Conservation (phyloP, 2,888 invertebrate genomes). For the Pediacus dermestoides region DNA sequence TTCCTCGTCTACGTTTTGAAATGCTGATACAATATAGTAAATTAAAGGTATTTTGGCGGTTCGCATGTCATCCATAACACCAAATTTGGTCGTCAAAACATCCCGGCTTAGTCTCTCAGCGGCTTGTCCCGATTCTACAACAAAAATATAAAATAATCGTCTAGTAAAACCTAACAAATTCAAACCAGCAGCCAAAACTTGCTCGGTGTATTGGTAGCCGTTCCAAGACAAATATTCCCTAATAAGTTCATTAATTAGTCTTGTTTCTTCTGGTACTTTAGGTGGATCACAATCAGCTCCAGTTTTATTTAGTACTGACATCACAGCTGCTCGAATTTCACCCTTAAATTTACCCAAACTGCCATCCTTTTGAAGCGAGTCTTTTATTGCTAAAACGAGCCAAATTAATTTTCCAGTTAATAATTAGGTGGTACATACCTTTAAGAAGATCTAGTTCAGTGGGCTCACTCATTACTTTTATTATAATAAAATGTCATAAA, state of each 20-base stretch:
- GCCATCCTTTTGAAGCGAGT: conserved; percentile 45
- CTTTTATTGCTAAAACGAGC: conserved; percentile 43
- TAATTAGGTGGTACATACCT: conserved; percentile 33
- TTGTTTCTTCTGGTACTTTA: conserved; percentile 46
- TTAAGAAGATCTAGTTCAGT: conserved; percentile 42
- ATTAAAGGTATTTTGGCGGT: conserved; percentile 47
- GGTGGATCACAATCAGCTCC: conserved; percentile 32
- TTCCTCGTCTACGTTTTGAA: no score
- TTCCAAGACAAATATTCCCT: conserved; percentile 69
- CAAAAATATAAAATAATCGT: conserved; percentile 6
- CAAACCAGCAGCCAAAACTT: conserved; percentile 45
- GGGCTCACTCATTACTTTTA: conserved; percentile 37
- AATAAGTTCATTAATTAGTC: conserved; percentile 63
- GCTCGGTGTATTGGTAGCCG: conserved; percentile 62
- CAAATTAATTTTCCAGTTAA: not conserved
- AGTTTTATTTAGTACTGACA: conserved; percentile 44
- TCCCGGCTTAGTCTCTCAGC: conserved; percentile 40
- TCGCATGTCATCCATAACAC: conserved; percentile 46
- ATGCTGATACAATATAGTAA: conserved; percentile 46
- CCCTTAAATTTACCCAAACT: conserved; percentile 46
- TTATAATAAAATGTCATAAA: no score
- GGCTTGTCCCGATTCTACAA: conserved; percentile 44
- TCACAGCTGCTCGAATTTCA: conserved; percentile 47
- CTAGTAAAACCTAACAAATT: not conserved
- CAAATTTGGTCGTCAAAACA: conserved; percentile 44